phyloP scores from a whole-genome alignment of 2,797 vertebrate genomes.

The Halcyon smyrnensis region DNA sequence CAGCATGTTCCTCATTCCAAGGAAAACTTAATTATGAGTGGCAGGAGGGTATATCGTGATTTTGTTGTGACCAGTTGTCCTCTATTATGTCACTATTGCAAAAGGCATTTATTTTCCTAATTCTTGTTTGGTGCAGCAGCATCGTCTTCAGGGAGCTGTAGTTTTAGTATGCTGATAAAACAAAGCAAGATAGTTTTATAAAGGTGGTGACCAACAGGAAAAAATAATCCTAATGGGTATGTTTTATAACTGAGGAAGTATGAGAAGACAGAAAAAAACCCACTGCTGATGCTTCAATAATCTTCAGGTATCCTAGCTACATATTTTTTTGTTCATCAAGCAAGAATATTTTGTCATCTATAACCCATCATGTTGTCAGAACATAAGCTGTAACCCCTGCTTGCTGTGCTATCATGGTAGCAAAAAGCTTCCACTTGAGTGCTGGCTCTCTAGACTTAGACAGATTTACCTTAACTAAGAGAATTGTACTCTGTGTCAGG shows the following conservation, averaged over 20 bases:
- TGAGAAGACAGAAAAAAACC: background rate
- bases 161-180: background rate
- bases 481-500: background rate
- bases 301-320: background rate
- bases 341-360: background rate
- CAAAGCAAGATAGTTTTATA: background rate
- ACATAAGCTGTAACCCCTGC: conserved; percentile 13
- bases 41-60: background rate
- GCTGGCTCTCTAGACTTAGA: background rate
- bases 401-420: background rate
- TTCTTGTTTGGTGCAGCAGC: background rate
- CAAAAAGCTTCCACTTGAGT: background rate
- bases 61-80: background rate
- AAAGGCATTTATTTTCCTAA: background rate
- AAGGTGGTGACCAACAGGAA: background rate
- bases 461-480: background rate
- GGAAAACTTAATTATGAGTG: background rate
- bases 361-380: background rate
- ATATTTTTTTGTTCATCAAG: background rate
- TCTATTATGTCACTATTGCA: background rate
- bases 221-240: background rate
- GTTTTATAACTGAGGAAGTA: background rate
- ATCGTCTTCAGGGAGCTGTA: background rate
- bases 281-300: background rate
- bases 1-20: conserved; percentile 12